These are phyloP conservation scores for Anthonomus grandis DNA, from an alignment of 1,140 invertebrate genomes.

Conservation along the genomic window DNA sequence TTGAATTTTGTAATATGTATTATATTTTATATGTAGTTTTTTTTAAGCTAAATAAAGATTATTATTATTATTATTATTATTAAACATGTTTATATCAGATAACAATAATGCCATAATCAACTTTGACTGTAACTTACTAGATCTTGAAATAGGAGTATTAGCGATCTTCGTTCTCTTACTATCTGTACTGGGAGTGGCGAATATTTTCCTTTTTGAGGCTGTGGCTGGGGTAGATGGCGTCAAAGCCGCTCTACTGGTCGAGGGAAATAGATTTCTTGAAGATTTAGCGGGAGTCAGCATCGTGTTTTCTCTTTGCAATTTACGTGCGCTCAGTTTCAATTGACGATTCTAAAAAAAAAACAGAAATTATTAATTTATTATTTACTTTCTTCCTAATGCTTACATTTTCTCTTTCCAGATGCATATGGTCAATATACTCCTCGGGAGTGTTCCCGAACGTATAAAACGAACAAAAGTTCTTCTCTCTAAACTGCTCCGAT, in stretches of 20 bases:
- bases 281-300: conserved; percentile 8
- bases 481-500: conserved; percentile 54
- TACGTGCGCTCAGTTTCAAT: conserved; percentile 33
- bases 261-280: conserved; percentile 14
- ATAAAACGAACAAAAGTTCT: conserved; percentile 53
- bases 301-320: conserved; percentile 25
- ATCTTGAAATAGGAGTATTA: no score
- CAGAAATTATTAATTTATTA: neutral
- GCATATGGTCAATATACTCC: conserved; percentile 26
- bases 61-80: no score
- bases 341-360: conserved; percentile 23
- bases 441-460: conserved; percentile 53
- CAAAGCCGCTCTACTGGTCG: conserved; percentile 6
- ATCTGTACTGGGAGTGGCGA: conserved; percentile 11
- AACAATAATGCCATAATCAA: no score
- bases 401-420: conserved; percentile 33
- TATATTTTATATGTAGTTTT: no score
- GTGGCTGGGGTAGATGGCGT: conserved; percentile 4
- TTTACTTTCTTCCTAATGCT: conserved; percentile 7
- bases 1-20: no score
- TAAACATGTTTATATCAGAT: no score
- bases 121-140: no score
- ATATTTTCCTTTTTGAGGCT: conserved; percentile 18
- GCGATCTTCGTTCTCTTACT: no score
- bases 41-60: no score